These are phyloP conservation scores for Noctua fimbriata DNA, from an alignment of 2,888 invertebrate genomes.

Conservation along the genomic window DNA sequence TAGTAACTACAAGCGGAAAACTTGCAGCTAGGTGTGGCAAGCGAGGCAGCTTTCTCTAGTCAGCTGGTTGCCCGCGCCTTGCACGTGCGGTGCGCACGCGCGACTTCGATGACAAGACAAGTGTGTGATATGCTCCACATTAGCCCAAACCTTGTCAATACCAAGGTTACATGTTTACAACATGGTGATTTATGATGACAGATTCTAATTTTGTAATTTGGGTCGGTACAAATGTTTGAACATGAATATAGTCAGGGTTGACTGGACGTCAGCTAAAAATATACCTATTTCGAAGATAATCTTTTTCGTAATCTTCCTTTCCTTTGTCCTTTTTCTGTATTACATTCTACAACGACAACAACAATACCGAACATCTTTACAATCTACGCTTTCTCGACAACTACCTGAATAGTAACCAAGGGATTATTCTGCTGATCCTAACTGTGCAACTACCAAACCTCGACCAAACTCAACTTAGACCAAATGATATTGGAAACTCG, in stretches of 20 bases:
- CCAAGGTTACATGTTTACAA: constrained; percentile 40
- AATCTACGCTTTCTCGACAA: neutral
- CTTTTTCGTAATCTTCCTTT: neutral
- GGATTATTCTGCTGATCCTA: constrained; percentile 11
- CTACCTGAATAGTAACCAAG: neutral
- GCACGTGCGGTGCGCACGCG: constrained; percentile 62
- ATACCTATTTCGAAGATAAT: neutral
- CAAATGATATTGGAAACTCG: neutral
- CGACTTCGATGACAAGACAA: constrained; percentile 43
- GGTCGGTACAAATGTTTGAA: constrained; percentile 9
- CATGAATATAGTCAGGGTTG: neutral
- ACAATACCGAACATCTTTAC: neutral
- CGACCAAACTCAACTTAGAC: neutral
- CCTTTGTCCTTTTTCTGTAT: neutral
- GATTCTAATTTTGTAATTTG: constrained; percentile 40
- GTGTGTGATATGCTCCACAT: constrained; percentile 56
- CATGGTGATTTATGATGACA: constrained; percentile 56
- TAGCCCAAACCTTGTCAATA: constrained; percentile 59
- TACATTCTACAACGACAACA: neutral
- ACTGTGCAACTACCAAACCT: neutral
- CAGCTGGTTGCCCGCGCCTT: constrained; percentile 72
- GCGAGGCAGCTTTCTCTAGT: constrained; percentile 75
- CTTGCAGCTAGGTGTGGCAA: constrained; percentile 72
- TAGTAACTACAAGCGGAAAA: constrained; percentile 65
- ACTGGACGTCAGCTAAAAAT: neutral